Conservation (phyloP, 2,797 vertebrate genomes). For the Amblyraja radiata region DNA sequence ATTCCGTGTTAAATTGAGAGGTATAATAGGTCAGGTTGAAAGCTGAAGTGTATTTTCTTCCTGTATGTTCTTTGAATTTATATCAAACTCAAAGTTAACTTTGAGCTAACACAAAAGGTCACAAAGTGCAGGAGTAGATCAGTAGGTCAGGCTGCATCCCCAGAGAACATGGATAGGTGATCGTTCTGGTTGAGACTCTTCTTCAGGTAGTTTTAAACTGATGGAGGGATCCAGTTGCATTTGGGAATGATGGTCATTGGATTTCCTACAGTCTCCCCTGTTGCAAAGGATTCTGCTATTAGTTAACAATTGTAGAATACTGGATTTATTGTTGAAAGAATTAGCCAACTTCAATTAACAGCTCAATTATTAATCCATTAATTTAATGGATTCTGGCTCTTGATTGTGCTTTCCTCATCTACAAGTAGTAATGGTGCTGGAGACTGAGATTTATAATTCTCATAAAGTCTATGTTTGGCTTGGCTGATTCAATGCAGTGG, state of each 20-base stretch:
- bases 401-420: not conserved
- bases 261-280: not conserved
- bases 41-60: not conserved
- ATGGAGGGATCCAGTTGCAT: too few species aligned
- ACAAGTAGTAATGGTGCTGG: not conserved
- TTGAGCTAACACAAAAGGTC: not conserved
- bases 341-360: constrained; percentile 1
- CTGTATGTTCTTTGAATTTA: not conserved
- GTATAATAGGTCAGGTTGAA: not conserved
- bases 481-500: not conserved
- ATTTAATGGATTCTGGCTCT: not conserved
- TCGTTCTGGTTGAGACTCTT: too few species aligned
- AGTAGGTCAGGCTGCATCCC: too few species aligned
- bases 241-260: not conserved
- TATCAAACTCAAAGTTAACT: not conserved
- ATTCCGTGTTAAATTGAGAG: not conserved
- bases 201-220: not conserved
- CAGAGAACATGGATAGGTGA: too few species aligned
- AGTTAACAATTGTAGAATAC: not conserved
- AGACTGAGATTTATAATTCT: not conserved
- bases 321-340: not conserved
- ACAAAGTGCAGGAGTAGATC: too few species aligned
- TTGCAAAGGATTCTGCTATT: not conserved
- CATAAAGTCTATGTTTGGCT: not conserved
- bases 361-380: not conserved